These are phyloP conservation scores for Agonopterix alstromeriana DNA, from an alignment of 2,888 invertebrate genomes.

Conservation along the genomic window DNA sequence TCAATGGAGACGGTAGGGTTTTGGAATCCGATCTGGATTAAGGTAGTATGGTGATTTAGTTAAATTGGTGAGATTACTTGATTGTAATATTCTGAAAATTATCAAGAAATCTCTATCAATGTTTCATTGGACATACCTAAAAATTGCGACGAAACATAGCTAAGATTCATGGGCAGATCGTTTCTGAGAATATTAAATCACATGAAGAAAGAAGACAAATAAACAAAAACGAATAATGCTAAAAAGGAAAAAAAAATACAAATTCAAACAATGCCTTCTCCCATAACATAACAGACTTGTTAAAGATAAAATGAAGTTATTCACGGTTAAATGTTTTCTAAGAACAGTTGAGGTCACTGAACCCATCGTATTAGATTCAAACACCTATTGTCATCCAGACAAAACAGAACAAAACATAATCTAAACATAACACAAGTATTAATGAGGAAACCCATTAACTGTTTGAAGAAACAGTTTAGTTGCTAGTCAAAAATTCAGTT, in stretches of 20 bases:
- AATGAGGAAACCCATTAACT: constrained; percentile 31
- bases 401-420: constrained; percentile 13
- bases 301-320: not conserved
- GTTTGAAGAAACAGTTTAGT: constrained; percentile 9
- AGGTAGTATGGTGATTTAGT: constrained; percentile 14
- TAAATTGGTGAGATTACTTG: not conserved
- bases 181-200: too few relatives aligned
- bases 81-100: not conserved
- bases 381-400: constrained; percentile 23
- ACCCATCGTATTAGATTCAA: constrained; percentile 15
- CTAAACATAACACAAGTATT: constrained; percentile 13
- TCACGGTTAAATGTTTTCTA: not conserved
- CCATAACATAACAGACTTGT: not conserved
- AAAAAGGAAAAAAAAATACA: not conserved
- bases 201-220: too few relatives aligned
- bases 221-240: too few relatives aligned
- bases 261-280: not conserved
- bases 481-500: too few relatives aligned
- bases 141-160: too few relatives aligned
- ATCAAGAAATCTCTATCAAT: not conserved
- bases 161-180: too few relatives aligned
- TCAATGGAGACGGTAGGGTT: constrained; percentile 9
- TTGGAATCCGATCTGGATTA: constrained; percentile 4
- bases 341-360: not conserved
- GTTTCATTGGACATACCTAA: too few relatives aligned